Evolutionary conservation across 2,888 invertebrate genomes (phyloP), one percentile per base, ranked within the genome.

Genomic region (Cetonia aurata): DNA sequence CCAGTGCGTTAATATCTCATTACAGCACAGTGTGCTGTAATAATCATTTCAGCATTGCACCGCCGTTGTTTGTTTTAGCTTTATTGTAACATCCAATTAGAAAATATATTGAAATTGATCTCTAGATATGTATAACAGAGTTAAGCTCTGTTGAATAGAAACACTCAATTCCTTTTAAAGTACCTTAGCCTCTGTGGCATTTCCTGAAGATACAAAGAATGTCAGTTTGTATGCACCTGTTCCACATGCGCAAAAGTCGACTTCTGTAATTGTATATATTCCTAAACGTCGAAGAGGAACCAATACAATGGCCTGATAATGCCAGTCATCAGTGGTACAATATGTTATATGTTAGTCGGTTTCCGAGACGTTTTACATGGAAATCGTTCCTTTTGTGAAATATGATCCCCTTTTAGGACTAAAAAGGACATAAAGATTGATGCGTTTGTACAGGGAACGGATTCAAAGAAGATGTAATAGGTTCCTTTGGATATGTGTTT

Each of bases 201-300:
- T 25, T 2, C 3, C 17, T 10, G 8, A 10, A 37, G 37, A 37
- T 37, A 8, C 17, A 15, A 60, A 46, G 48, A n/a, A 62, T 62
- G 31, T 46, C 3, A 37, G 37, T 50, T 37, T 15, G 33, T 37
- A 12, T 10, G 25, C 62, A 62, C 50, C 62, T 62, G 62, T 41
- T 57, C 62, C 8, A 37, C 10, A 37, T 37, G 19, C 25, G 15
- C 62, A 62, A 50, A 62, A 62, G 62, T 62, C 48, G 33, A 37
- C 50, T 62, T 37, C 60, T 48, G 13, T 48, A 60, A 60, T 46
- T 37, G 62, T 62, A 62, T 62, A 10, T 37, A 9, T 37, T 1
- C 8, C 4, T 10, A 37, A 10, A 62, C 50, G 25, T 62, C 37
- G 37, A 50, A 15, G 31, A 15, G 50, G 15, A 13, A 17, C 33